Evolutionary conservation across 2,797 vertebrate genomes (phyloP).

Genomic region (Loris lydekkerianus): DNA sequence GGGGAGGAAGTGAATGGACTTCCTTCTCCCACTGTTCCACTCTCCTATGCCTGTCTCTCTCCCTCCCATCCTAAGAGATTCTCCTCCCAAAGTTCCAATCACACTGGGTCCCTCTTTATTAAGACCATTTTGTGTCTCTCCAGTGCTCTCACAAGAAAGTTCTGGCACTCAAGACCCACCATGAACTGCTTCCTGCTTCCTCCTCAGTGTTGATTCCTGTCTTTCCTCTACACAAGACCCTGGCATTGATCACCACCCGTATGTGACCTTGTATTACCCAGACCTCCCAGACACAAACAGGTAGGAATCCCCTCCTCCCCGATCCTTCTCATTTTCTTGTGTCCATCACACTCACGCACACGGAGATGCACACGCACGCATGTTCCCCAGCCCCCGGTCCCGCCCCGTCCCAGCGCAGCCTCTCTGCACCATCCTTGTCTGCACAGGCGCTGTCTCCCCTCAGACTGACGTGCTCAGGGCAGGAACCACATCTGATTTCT

Average conservation of each 20-base stretch:
- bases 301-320: background rate
- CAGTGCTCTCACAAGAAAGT: background rate
- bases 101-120: background rate
- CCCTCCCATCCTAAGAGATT: background rate
- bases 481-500: constrained; percentile 25
- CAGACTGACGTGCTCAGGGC: background rate
- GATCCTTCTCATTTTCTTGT: background rate
- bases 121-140: background rate
- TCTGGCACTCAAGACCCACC: background rate
- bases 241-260: too few relatives aligned
- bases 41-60: background rate
- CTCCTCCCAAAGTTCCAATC: background rate
- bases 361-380: too few relatives aligned
- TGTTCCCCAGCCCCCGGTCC: background rate
- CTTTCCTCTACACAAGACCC: background rate
- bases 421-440: background rate
- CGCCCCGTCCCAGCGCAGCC: background rate
- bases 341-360: rapidly evolving
- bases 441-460: background rate
- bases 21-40: background rate
- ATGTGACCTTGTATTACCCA: background rate
- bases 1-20: background rate
- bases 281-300: background rate
- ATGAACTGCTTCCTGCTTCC: background rate
- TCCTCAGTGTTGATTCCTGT: background rate